phyloP scores from a whole-genome alignment of 2,797 vertebrate species.

The Buphagus erythrorhynchus region DNA sequence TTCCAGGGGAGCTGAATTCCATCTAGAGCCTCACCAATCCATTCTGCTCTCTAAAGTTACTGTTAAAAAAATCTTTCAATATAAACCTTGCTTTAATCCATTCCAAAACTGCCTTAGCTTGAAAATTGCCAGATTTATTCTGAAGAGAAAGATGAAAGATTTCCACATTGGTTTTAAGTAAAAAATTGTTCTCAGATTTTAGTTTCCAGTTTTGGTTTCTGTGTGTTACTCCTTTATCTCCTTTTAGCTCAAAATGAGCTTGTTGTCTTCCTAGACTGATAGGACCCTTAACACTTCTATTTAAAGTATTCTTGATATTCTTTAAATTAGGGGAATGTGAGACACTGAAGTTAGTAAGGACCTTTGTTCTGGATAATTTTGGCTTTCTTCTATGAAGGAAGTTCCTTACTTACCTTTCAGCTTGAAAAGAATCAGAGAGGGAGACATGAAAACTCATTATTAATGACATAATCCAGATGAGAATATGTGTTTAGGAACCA shows the following conservation, averaged over 20 bases:
- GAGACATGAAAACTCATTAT: neutral
- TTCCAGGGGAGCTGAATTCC: neutral
- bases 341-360: neutral
- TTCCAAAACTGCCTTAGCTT: neutral
- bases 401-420: neutral
- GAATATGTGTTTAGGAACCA: neutral
- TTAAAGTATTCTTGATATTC: neutral
- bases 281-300: neutral
- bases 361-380: neutral
- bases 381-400: neutral
- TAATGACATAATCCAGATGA: neutral
- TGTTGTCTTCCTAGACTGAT: neutral
- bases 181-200: neutral
- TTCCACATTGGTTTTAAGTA: neutral
- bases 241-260: neutral
- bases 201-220: neutral
- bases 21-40: neutral
- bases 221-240: neutral
- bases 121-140: neutral
- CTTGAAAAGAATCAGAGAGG: neutral
- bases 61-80: neutral
- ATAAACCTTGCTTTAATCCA: neutral
- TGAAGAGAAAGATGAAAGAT: neutral
- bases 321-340: neutral
- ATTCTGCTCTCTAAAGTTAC: neutral